phyloP scores from a whole-genome alignment of 2,797 vertebrate species.

The Iguana delicatissima region DNA sequence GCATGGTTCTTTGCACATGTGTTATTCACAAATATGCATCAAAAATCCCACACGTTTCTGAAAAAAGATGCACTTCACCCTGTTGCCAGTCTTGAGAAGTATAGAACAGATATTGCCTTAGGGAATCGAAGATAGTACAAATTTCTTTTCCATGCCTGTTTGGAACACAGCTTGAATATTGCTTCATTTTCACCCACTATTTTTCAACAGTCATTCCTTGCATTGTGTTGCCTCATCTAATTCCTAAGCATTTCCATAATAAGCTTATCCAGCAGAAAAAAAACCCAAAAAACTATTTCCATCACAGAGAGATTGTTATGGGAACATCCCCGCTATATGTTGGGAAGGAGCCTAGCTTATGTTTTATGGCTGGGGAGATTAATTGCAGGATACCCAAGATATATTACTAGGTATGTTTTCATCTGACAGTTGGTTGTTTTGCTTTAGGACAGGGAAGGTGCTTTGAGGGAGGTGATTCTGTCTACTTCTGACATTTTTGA shows the following conservation, averaged over 20 bases:
- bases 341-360: background rate
- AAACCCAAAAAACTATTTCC: background rate
- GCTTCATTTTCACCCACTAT: background rate
- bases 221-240: background rate
- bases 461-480: constrained; percentile 47
- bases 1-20: background rate
- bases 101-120: background rate
- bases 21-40: background rate
- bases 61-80: background rate
- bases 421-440: constrained; percentile 29
- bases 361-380: background rate
- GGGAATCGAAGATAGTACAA: background rate
- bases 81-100: background rate
- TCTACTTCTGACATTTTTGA: constrained; percentile 49
- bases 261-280: constrained; percentile 12
- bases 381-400: background rate
- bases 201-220: background rate
- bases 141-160: background rate
- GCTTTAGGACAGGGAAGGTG: constrained; percentile 44
- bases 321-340: background rate
- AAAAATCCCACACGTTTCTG: too few species aligned
- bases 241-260: background rate
- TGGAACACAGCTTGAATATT: background rate
- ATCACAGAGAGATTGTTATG: background rate
- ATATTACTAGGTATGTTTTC: background rate